phyloP scores from a whole-genome alignment of 2,797 vertebrate genomes.

The Nyctibius grandis region DNA sequence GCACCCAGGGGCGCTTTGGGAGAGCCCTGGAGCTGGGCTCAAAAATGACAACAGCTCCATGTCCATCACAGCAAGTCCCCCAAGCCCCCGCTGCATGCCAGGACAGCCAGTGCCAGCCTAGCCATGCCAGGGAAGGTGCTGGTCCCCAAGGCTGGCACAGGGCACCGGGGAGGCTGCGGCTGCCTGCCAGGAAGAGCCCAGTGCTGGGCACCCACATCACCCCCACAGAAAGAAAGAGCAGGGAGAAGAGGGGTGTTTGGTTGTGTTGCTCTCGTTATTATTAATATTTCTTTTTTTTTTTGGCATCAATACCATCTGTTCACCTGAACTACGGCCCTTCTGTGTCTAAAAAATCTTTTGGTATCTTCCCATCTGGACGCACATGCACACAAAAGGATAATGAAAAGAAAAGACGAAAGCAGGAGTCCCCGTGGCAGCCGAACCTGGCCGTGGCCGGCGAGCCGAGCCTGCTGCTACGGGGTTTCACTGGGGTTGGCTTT shows the following conservation, averaged over 20 bases:
- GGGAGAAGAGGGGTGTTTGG: constrained; percentile 48
- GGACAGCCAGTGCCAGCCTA: not conserved
- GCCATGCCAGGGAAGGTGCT: not conserved
- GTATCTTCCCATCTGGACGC: constrained; percentile 40
- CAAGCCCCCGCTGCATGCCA: accelerated
- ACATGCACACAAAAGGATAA: constrained; percentile 13
- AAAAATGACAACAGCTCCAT: not conserved
- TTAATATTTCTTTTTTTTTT: constrained; percentile 30
- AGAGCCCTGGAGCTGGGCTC: not conserved
- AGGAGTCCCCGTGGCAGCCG: not conserved
- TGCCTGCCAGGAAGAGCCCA: not conserved
- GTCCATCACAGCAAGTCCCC: not conserved
- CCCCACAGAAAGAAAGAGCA: constrained; percentile 40
- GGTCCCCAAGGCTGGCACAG: not conserved
- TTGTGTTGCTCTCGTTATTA: constrained; percentile 36
- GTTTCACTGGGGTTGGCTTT: not conserved
- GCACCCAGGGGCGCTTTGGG: accelerated
- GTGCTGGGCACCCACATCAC: not conserved
- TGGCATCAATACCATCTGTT: constrained; percentile 55
- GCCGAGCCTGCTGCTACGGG: too few relatives aligned
- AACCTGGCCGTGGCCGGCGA: too few relatives aligned
- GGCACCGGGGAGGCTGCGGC: not conserved
- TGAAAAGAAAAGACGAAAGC: not conserved
- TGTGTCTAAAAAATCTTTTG: constrained; percentile 49
- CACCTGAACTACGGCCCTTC: constrained; percentile 58